Conservation (phyloP, 2,888 invertebrate species). For the Sericinus montela region DNA sequence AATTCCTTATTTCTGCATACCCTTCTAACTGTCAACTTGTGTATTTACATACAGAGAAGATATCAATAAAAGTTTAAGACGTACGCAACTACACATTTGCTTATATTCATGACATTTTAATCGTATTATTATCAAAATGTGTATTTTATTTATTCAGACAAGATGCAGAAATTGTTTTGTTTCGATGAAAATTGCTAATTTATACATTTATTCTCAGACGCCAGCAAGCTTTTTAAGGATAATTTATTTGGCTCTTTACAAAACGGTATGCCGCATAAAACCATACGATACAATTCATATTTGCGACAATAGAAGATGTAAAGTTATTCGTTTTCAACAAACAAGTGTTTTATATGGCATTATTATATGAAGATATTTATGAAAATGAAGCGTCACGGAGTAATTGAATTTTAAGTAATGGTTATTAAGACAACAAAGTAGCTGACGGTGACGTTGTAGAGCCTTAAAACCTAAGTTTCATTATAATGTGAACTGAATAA, state of each 20-base stretch:
- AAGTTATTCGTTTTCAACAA: not conserved
- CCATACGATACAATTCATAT: slow-evolving; percentile 5
- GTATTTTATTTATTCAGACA: slow-evolving; percentile 3
- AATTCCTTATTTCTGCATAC: too few relatives aligned
- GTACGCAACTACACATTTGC: too few relatives aligned
- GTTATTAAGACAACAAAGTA: too few relatives aligned
- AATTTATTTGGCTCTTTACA: not conserved
- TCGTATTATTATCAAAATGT: slow-evolving; percentile 1
- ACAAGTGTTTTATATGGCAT: not conserved
- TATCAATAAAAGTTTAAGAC: too few relatives aligned
- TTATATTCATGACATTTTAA: not conserved
- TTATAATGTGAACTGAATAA: too few relatives aligned
- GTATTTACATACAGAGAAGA: too few relatives aligned
- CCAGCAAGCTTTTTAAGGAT: not conserved
- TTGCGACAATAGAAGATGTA: not conserved
- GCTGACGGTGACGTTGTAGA: too few relatives aligned
- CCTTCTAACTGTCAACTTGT: too few relatives aligned
- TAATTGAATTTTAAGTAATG: too few relatives aligned
- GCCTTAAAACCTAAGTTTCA: too few relatives aligned
- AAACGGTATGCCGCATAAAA: not conserved
- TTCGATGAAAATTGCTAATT: slow-evolving; percentile 7
- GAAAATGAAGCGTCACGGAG: too few relatives aligned
- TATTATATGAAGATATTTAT: too few relatives aligned
- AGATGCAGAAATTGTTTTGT: slow-evolving; percentile 6
- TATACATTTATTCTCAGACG: slow-evolving; percentile 13